Base-by-base conservation (phyloP, 2,888 invertebrate genomes). In the Agapostemon virescens region DNA sequence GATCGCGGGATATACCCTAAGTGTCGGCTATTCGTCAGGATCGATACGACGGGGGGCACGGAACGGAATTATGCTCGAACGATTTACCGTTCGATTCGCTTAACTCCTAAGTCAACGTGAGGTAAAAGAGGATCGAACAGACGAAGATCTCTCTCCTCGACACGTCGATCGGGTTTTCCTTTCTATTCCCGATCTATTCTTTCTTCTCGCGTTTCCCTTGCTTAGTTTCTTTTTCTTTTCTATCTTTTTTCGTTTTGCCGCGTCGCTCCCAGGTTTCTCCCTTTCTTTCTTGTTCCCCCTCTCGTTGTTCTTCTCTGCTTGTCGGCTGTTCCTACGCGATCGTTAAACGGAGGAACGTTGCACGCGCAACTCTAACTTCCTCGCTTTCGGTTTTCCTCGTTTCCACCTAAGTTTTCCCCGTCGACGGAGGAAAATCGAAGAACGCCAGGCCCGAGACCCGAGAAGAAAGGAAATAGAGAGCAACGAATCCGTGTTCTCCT, bases 401-500 rank as follows among this genome's bases (percentile, higher is more conserved):
- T 71, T 11, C 61, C 9, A 20, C 30, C 20, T 11, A 33, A 36
- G 11, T 36, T 63, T 4, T 73, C 49, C 0, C 40, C 1, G 13
- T 23, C 52, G 52, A 23, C 52, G 26, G n/a, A 30, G n/a, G 68
- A 69, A 66, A 69, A 49, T 40, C 58, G 45, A 52, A 58, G 76
- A 55, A 66, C 61, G 38, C 55, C 49, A 64, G 20, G 42, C 30
- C 30, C 11, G 67, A 49, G 68, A 49, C 49, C 49, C 69, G 49
- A 68, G 58, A 49, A 68, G 40, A 63, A 77, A 63, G 71, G 52
- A 74, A 69, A 74, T 33, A 40, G 33, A 58, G 61, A 72, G 77
- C 52, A 68, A 77, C 85, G 74, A 74, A 70, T 67, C 73, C 17
- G 42, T 42, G 69, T 67, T 70, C 72, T n/a, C 61, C 58, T 68